phyloP scores from a whole-genome alignment of 2,113 vertebrate species.

The Peromyscus polionotus region DNA sequence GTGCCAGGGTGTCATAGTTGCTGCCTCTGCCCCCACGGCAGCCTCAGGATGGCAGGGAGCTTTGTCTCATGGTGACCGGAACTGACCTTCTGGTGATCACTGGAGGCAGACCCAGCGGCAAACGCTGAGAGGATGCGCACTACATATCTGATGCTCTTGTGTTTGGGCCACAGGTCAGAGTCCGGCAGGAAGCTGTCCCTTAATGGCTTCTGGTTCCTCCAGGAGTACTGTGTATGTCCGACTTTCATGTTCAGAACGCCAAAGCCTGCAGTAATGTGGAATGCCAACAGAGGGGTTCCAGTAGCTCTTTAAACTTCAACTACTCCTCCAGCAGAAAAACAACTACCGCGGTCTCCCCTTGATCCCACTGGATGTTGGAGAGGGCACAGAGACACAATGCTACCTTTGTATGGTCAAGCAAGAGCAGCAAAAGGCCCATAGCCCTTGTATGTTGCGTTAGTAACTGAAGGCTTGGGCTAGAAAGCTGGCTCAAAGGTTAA shows the following conservation, averaged over 20 bases:
- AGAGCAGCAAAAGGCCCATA: not conserved
- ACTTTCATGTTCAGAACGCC: not conserved
- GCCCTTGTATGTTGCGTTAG: not conserved
- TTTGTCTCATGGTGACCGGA: constrained; percentile 26
- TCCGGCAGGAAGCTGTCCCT: not conserved
- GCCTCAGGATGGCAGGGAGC: not conserved
- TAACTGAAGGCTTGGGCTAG: not conserved
- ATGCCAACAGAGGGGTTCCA: not conserved
- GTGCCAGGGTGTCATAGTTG: not conserved
- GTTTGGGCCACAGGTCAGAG: constrained; percentile 51
- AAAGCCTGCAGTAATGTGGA: not conserved
- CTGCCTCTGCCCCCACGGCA: not conserved
- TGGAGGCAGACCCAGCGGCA: not conserved
- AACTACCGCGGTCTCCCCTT: not conserved
- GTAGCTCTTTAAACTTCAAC: not conserved
- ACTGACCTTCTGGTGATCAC: not conserved
- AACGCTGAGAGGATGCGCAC: constrained; percentile 46
- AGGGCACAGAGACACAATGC: not conserved
- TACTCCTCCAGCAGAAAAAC: not conserved
- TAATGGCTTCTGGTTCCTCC: constrained; percentile 59
- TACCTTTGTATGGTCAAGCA: not conserved
- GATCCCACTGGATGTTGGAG: not conserved
- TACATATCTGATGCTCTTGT: not conserved
- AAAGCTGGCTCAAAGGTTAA: not conserved
- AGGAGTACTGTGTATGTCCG: not conserved